phyloP scores from a whole-genome alignment of 2,113 vertebrate genomes.

The Ascaphus truei region DNA sequence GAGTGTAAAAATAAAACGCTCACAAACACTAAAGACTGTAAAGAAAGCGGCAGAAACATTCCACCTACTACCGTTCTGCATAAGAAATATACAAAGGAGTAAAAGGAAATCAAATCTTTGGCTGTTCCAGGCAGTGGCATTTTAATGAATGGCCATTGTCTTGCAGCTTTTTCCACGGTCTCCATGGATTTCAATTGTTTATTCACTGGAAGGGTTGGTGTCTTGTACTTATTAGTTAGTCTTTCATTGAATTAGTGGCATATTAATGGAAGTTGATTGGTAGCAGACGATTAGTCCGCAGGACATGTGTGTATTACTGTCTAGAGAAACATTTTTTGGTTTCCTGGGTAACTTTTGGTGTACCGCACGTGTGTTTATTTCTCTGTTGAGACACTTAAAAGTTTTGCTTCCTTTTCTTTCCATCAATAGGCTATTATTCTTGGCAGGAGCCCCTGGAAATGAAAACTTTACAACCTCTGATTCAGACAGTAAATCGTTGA shows the following conservation, averaged over 20 bases:
- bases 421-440: neutral
- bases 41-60: no score
- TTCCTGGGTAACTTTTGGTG: neutral
- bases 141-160: neutral
- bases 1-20: no score
- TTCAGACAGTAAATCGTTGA: no score
- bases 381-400: neutral
- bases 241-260: neutral
- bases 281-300: neutral
- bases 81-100: no score
- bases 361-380: neutral
- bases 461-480: neutral
- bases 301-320: neutral
- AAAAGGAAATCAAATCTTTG: neutral
- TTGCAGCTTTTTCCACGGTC: neutral
- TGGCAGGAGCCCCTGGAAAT: neutral
- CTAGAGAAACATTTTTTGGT: constrained; percentile 19
- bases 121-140: neutral
- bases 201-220: neutral
- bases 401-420: neutral
- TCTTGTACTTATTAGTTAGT: no score
- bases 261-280: neutral
- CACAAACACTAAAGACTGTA: no score
- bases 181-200: neutral
- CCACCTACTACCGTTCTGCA: no score